Evolutionary conservation across 1,140 invertebrate species (phyloP).

Genomic region (Drosophila sechellia): DNA sequence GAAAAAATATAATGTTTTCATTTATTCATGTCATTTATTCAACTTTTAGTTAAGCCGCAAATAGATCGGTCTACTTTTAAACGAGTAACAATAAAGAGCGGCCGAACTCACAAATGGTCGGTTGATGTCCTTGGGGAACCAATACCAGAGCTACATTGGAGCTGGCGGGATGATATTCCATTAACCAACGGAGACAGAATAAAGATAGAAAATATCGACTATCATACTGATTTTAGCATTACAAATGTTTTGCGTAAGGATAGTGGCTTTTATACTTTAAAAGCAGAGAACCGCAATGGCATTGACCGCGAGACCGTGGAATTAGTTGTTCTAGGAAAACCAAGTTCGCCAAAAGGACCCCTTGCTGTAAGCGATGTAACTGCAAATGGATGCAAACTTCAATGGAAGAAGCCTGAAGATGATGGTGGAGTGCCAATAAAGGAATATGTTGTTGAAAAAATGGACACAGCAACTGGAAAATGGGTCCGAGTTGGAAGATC

Average conservation of each 20-base stretch:
- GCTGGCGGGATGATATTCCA: slow-evolving; percentile 93
- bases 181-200: slow-evolving; percentile 93
- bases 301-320: slow-evolving; percentile 95
- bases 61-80: slow-evolving; percentile 97
- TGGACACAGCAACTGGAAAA: slow-evolving; percentile 95
- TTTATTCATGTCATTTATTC: slow-evolving; percentile 71
- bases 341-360: slow-evolving; percentile 94
- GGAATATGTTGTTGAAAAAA: slow-evolving; percentile 97
- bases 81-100: slow-evolving; percentile 94
- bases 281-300: slow-evolving; percentile 95
- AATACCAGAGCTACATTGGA: slow-evolving; percentile 93
- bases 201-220: slow-evolving; percentile 95
- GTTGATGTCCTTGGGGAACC: slow-evolving; percentile 96
- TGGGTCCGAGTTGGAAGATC: slow-evolving; percentile 94
- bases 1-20: slow-evolving; percentile 65
- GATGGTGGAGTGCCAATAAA: slow-evolving; percentile 97
- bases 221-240: slow-evolving; percentile 96
- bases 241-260: slow-evolving; percentile 93
- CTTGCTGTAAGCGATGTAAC: slow-evolving; percentile 94
- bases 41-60: slow-evolving; percentile 92
- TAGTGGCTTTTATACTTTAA: slow-evolving; percentile 95
- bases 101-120: slow-evolving; percentile 96
- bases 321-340: slow-evolving; percentile 95
- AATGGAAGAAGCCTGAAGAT: slow-evolving; percentile 96
- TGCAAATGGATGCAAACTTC: slow-evolving; percentile 93